A percentile compares a stretch with the other conserved stretches of the same genome.
These are phyloP conservation scores for Pollenia amentaria DNA, from an alignment of 2,888 invertebrate species.

Conservation along the genomic window DNA sequence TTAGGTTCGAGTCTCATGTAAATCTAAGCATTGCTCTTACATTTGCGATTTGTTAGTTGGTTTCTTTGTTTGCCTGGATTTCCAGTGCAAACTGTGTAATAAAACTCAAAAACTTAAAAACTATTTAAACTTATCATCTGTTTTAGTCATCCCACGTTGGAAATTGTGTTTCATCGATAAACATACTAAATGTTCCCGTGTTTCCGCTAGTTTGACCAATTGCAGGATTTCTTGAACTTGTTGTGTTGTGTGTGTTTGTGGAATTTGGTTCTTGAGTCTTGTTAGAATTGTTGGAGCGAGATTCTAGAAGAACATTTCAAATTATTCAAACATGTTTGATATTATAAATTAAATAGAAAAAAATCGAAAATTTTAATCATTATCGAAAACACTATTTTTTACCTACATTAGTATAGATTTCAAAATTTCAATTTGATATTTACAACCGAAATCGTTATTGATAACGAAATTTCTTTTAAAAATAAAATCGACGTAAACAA, in stretches of 20 bases:
- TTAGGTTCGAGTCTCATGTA: conserved; percentile 33
- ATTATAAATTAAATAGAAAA: neutral
- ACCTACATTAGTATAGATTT: too few relatives aligned
- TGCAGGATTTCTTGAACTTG: conserved; percentile 77
- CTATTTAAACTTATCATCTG: conserved; percentile 32
- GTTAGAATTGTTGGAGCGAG: conserved; percentile 77
- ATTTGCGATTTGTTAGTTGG: conserved; percentile 51
- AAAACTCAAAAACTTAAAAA: conserved; percentile 58
- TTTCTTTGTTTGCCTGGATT: conserved; percentile 31
- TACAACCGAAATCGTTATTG: too few relatives aligned
- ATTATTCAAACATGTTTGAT: neutral
- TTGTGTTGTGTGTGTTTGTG: conserved; percentile 76
- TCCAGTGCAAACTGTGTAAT: conserved; percentile 47
- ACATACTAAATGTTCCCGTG: conserved; percentile 85
- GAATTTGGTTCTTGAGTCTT: conserved; percentile 68
- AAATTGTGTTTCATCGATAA: conserved; percentile 87
- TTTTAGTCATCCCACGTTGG: conserved; percentile 89
- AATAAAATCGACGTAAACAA: too few relatives aligned
- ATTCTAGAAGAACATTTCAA: conserved; percentile 75
- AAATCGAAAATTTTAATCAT: too few relatives aligned
- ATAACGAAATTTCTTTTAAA: too few relatives aligned
- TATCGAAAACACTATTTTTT: too few relatives aligned
- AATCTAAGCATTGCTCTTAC: conserved; percentile 66
- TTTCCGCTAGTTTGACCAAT: conserved; percentile 78
- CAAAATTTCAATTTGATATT: too few relatives aligned